These are phyloP conservation scores for Hystrix brachyura DNA, from an alignment of 2,113 vertebrate genomes.

Conservation along the genomic window DNA sequence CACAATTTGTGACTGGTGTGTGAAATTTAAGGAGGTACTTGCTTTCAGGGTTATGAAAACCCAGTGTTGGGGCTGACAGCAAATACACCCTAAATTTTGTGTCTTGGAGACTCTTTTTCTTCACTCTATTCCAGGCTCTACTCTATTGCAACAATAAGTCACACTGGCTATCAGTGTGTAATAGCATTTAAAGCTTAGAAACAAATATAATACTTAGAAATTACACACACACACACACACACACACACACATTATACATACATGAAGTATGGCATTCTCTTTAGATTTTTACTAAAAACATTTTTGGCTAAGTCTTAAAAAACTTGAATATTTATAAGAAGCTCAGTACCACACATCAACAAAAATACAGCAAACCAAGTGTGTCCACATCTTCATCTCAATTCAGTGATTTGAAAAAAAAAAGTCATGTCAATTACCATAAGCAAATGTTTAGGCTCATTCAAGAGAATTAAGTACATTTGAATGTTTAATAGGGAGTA, in stretches of 20 bases:
- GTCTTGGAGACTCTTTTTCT: not conserved
- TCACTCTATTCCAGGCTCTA: not conserved
- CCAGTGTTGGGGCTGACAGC: not conserved
- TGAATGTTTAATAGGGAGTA: not conserved
- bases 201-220: not conserved
- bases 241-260: not conserved
- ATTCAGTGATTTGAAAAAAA: conserved; percentile 53
- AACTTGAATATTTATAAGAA: not conserved
- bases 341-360: not conserved
- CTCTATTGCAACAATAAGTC: not conserved
- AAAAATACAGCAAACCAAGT: conserved; percentile 29
- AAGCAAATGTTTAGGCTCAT: not conserved
- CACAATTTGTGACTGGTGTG: not conserved
- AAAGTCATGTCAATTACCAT: not conserved
- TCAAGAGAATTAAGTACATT: not conserved
- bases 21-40: not conserved
- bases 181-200: not conserved
- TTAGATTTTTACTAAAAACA: not conserved
- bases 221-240: not conserved
- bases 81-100: not conserved
- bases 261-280: not conserved
- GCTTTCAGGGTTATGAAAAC: not conserved
- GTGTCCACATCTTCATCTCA: not conserved
- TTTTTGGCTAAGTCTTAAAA: not conserved
- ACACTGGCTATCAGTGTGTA: not conserved